Evolutionary conservation across 2,888 invertebrate species (phyloP).

Genomic region (Ischnus inquisitorius): DNA sequence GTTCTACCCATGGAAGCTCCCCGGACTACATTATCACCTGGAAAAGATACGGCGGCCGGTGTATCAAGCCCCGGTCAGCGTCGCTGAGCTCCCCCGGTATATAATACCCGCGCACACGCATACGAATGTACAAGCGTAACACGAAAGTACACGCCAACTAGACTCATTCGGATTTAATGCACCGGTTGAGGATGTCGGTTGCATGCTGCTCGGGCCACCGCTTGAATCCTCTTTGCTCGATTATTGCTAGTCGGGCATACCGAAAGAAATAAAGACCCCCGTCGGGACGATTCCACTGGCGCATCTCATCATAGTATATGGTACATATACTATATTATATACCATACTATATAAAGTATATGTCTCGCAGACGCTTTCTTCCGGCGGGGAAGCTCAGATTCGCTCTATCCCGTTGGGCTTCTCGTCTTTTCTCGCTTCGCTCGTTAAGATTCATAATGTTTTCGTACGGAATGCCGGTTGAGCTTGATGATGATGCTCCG

Average conservation of each 20-base stretch:
- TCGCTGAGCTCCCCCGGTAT: slow-evolving; percentile 6
- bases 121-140: not conserved
- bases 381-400: slow-evolving; percentile 20
- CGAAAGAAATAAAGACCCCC: slow-evolving; percentile 50
- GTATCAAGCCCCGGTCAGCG: slow-evolving; percentile 1
- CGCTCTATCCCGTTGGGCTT: not conserved
- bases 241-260: slow-evolving; percentile 21
- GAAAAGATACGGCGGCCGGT: not conserved
- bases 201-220: slow-evolving; percentile 44
- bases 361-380: slow-evolving; percentile 39
- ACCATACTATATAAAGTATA: not conserved
- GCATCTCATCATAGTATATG: slow-evolving; percentile 8
- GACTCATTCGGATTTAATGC: slow-evolving; percentile 53
- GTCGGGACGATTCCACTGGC: slow-evolving; percentile 45
- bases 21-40: not conserved
- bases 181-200: slow-evolving; percentile 32
- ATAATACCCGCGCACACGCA: not conserved
- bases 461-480: slow-evolving; percentile 22
- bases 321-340: not conserved
- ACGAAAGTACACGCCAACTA: slow-evolving; percentile 31
- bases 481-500: slow-evolving; percentile 49
- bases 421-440: slow-evolving; percentile 12
- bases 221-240: slow-evolving; percentile 52
- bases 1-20: not conserved
- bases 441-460: slow-evolving; percentile 49